Evolutionary conservation across 2,113 vertebrate species (phyloP).

Genomic region (Lampris megalopsis): DNA sequence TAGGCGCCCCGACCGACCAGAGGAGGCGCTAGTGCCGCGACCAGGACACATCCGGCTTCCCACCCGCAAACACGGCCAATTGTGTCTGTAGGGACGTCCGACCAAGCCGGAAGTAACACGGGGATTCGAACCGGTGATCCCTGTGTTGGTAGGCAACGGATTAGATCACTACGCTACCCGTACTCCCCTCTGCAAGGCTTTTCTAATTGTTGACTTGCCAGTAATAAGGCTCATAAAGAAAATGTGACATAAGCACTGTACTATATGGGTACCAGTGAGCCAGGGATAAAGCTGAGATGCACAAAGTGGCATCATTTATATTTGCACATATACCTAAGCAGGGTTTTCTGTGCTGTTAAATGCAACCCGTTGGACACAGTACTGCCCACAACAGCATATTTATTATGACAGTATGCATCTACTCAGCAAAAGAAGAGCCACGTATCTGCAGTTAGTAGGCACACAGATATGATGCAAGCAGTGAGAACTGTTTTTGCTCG

Average conservation of each 20-base stretch:
- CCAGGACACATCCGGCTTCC: no score
- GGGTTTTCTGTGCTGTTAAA: constrained; percentile 61
- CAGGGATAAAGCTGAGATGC: constrained; percentile 13
- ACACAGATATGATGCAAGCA: constrained; percentile 13
- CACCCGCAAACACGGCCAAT: no score
- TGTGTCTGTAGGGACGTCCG: no score
- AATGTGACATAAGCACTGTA: constrained; percentile 42
- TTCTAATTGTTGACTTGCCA: constrained; percentile 68
- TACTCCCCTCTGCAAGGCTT: neutral
- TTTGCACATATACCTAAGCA: constrained; percentile 21
- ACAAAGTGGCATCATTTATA: constrained; percentile 46
- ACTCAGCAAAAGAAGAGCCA: constrained; percentile 35
- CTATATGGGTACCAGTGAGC: constrained; percentile 35
- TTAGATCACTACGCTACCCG: no score
- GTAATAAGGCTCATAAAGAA: constrained; percentile 64
- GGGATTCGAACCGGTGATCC: no score
- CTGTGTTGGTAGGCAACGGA: no score
- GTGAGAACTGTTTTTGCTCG: constrained; percentile 28
- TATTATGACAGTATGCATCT: constrained; percentile 58
- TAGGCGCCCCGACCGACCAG: no score
- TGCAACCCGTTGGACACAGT: constrained; percentile 43
- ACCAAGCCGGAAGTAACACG: no score
- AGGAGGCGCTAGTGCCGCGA: no score
- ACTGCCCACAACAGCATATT: constrained; percentile 44
- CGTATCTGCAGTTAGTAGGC: constrained; percentile 23